Evolutionary conservation across 2,888 invertebrate species (phyloP).

Genomic region (Caenorhabditis becei): DNA sequence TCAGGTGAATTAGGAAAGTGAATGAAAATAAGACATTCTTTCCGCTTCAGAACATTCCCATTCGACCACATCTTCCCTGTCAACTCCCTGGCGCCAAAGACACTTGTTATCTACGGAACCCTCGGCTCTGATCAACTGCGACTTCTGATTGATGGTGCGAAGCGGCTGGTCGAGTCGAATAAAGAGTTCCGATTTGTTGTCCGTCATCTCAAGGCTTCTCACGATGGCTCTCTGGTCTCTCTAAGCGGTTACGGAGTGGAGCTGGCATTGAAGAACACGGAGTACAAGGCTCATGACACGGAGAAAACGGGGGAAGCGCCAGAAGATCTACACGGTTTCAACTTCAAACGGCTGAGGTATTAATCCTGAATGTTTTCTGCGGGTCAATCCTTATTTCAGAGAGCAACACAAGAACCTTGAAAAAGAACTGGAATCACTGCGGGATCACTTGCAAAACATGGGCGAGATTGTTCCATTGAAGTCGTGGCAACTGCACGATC

Average conservation of each 20-base stretch:
- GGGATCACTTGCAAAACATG: slow-evolving; percentile 89
- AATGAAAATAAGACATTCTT: not conserved
- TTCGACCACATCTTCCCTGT: slow-evolving; percentile 72
- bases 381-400: no score
- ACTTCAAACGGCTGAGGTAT: slow-evolving; percentile 86
- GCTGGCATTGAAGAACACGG: slow-evolving; percentile 97
- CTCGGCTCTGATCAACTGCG: slow-evolving; percentile 89
- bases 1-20: not conserved
- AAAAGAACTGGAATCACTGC: slow-evolving; percentile 89
- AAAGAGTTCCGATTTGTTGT: slow-evolving; percentile 90
- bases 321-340: slow-evolving; percentile 90
- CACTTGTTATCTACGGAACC: slow-evolving; percentile 88
- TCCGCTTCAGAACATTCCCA: slow-evolving; percentile 3
- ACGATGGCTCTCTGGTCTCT: slow-evolving; percentile 84
- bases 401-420: slow-evolving; percentile 87
- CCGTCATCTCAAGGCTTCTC: slow-evolving; percentile 85
- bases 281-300: slow-evolving; percentile 97
- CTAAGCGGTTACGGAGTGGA: slow-evolving; percentile 98
- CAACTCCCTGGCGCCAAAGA: slow-evolving; percentile 13
- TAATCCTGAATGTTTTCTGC: no score
- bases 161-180: slow-evolving; percentile 85
- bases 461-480: slow-evolving; percentile 95
- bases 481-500: slow-evolving; percentile 86
- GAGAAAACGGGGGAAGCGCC: slow-evolving; percentile 85
- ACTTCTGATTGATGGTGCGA: slow-evolving; percentile 25